Conservation (phyloP, 2,797 vertebrate genomes). For the Antrozous pallidus region DNA sequence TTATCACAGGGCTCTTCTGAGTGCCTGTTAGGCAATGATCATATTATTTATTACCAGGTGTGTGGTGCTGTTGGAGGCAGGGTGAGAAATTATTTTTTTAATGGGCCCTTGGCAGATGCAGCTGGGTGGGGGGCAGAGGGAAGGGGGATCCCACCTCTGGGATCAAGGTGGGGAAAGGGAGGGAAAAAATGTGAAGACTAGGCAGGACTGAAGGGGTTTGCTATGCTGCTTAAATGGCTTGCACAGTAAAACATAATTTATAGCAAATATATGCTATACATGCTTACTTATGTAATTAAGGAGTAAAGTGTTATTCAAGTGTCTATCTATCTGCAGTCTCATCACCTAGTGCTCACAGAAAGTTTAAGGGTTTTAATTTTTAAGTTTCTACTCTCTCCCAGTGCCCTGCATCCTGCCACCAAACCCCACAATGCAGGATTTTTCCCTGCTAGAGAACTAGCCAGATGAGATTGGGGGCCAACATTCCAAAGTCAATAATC, state of each 20-base stretch:
- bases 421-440: neutral
- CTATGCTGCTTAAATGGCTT: neutral
- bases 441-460: neutral
- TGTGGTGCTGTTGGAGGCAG: slow-evolving; percentile 55
- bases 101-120: slow-evolving; percentile 83
- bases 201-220: slow-evolving; percentile 79
- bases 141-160: slow-evolving; percentile 32
- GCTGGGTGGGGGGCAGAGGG: neutral
- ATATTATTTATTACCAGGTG: slow-evolving; percentile 86
- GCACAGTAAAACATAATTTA: neutral
- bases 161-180: slow-evolving; percentile 78
- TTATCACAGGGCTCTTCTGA: slow-evolving; percentile 90
- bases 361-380: neutral
- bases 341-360: neutral
- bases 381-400: neutral
- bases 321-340: neutral
- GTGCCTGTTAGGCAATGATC: slow-evolving; percentile 91
- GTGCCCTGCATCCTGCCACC: neutral
- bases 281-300: neutral
- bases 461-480: neutral
- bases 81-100: slow-evolving; percentile 83
- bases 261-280: neutral
- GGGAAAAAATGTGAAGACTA: slow-evolving; percentile 77
- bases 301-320: neutral
- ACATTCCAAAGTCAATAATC: neutral